Evolutionary conservation across 2,113 vertebrate species (phyloP), one percentile per base, ranked within the genome.

Genomic region (Tachysurus fulvidraco): DNA sequence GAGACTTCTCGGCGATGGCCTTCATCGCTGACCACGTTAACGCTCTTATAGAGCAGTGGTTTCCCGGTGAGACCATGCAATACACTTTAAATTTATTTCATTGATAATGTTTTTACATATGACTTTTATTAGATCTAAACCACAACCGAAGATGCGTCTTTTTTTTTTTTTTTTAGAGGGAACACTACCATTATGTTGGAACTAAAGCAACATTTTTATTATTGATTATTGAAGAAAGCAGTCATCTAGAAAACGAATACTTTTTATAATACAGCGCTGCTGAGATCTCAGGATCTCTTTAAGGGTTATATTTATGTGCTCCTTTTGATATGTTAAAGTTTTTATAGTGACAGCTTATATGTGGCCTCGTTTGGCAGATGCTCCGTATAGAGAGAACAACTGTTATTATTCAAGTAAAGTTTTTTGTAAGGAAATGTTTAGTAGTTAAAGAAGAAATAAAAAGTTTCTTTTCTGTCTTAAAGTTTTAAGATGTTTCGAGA

Each of bases 11-110:
- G 0, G 98, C 98, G 0, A 97, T 99, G 97, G 98, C 98, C 0
- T 99, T 99, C 90, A 97, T 99, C 93, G 99, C 98, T 0, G 98
- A 99, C 92, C 98, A 99, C 0, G 95, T 99, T 92, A 98, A 97
- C 89, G 95, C 96, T 41, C 91, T 99, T 88, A 99, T 99, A 5
- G 98, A 99, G 89, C 98, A 99, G 93, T 99, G 98, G 98, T 99
- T 99, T 93, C 98, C 98, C 1, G 98, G 98, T 99, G 93, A 96
- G 97, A 14, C 21, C 60, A 81, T 21, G 0, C 14, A 55, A 28
- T 16, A 78, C 52, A 16, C 74, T 50, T n/a, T 23, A 5, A n/a
- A 54, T 54, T 50, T 52, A 69, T 44, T 41, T 7, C 19, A n/a
- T 7, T 69, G 10, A 81, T 60, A 7, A 76, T 21, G 11, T 76